These are phyloP conservation scores for Mus spretus DNA, from an alignment of 2,797 vertebrate species.

Conservation along the genomic window DNA sequence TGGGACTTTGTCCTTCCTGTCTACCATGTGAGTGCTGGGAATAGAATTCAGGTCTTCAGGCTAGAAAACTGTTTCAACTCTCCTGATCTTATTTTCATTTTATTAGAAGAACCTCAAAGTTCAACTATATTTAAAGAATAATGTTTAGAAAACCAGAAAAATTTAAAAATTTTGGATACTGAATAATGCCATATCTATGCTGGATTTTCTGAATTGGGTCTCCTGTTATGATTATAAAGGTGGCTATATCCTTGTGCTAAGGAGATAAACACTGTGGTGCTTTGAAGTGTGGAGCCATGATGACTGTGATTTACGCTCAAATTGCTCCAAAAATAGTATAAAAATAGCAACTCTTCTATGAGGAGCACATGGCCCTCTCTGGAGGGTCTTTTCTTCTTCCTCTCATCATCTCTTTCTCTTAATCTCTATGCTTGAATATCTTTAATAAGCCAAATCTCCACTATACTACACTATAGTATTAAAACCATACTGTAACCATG, in stretches of 20 bases:
- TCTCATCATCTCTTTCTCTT: neutral
- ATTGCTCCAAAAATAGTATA: neutral
- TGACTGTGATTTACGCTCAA: constrained; percentile 1
- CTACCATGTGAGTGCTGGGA: neutral
- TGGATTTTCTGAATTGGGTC: neutral
- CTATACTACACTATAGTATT: too few species aligned
- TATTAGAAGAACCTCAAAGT: neutral
- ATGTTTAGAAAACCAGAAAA: neutral
- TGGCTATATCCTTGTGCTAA: neutral
- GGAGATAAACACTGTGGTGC: neutral
- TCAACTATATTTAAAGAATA: neutral
- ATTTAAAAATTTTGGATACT: neutral
- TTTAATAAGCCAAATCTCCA: neutral
- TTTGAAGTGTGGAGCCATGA: neutral
- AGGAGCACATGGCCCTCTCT: neutral
- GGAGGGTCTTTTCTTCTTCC: neutral
- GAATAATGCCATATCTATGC: neutral
- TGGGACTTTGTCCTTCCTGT: neutral
- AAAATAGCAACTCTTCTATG: neutral
- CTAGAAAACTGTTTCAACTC: neutral
- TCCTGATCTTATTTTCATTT: neutral
- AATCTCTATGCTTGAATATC: neutral
- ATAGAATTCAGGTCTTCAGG: neutral
- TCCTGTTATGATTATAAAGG: neutral
- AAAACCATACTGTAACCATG: neutral